Evolutionary conservation across 2,797 vertebrate genomes (phyloP).

Genomic region (Acestrorhynchus altus): DNA sequence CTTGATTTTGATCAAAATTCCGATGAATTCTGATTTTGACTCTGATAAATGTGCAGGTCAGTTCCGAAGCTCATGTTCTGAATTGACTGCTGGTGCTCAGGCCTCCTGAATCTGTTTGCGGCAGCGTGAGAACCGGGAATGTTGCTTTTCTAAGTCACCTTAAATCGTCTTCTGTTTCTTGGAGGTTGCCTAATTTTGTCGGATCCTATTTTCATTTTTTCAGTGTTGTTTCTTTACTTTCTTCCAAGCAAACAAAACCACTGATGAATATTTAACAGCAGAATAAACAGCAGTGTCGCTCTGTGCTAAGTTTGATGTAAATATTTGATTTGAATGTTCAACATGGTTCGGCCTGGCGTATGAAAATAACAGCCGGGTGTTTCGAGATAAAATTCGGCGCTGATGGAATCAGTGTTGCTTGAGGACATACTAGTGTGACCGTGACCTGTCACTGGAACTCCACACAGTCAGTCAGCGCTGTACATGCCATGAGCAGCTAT

Average conservation of each 20-base stretch:
- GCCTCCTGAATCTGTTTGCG: neutral
- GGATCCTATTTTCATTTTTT: conserved; percentile 20
- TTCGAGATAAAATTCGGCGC: neutral
- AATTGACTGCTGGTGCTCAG: neutral
- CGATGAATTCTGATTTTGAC: too few relatives aligned
- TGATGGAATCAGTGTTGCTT: conserved; percentile 13
- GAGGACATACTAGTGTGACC: conserved; percentile 7
- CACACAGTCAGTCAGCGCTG: conserved; percentile 18
- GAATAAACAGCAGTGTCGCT: conserved; percentile 44
- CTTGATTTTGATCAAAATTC: too few relatives aligned
- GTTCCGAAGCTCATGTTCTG: neutral
- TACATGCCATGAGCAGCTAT: neutral
- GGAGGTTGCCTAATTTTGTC: neutral
- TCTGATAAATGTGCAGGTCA: too few relatives aligned
- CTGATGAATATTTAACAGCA: conserved; percentile 49
- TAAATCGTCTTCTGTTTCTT: conserved; percentile 29
- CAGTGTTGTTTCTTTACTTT: neutral
- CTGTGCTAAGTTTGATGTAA: conserved; percentile 24
- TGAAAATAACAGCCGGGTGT: conserved; percentile 1
- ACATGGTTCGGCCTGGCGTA: conserved; percentile 17
- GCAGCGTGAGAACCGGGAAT: neutral
- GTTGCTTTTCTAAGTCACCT: conserved; percentile 16
- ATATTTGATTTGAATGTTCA: conserved; percentile 40
- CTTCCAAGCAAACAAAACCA: conserved; percentile 9
- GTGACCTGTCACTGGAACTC: conserved; percentile 16